Conservation (phyloP, 1,140 invertebrate species). For the Parapsyche elsis region DNA sequence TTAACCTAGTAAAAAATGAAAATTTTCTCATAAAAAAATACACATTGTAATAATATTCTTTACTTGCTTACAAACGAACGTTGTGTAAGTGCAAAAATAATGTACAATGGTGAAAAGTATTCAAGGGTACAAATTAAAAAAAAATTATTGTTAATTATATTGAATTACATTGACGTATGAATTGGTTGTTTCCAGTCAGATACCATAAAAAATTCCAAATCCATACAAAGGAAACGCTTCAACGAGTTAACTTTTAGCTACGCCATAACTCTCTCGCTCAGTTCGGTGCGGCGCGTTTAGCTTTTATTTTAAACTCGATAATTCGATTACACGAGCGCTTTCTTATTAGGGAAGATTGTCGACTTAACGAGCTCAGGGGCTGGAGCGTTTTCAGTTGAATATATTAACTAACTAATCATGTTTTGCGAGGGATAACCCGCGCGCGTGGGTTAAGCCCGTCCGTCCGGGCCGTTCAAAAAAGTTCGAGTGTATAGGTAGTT, state of each 20-base stretch:
- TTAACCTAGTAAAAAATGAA: too few species aligned
- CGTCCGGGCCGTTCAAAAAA: neutral
- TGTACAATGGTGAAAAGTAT: too few species aligned
- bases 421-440: neutral
- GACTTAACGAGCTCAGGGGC: conserved; percentile 15
- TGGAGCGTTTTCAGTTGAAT: neutral
- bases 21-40: too few species aligned
- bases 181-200: conserved; percentile 12
- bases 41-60: too few species aligned
- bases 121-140: too few species aligned
- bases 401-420: neutral
- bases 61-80: too few species aligned
- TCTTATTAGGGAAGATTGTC: conserved; percentile 31
- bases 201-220: neutral
- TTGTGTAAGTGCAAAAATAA: too few species aligned
- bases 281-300: neutral
- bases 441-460: neutral
- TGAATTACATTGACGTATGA: neutral
- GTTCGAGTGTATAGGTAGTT: too few species aligned
- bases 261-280: conserved; percentile 25
- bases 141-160: too few species aligned
- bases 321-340: conserved; percentile 29
- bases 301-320: conserved; percentile 37
- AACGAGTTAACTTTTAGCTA: conserved; percentile 5
- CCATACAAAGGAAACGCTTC: neutral